phyloP scores from a whole-genome alignment of 2,113 vertebrate species.

The Columbina picui region DNA sequence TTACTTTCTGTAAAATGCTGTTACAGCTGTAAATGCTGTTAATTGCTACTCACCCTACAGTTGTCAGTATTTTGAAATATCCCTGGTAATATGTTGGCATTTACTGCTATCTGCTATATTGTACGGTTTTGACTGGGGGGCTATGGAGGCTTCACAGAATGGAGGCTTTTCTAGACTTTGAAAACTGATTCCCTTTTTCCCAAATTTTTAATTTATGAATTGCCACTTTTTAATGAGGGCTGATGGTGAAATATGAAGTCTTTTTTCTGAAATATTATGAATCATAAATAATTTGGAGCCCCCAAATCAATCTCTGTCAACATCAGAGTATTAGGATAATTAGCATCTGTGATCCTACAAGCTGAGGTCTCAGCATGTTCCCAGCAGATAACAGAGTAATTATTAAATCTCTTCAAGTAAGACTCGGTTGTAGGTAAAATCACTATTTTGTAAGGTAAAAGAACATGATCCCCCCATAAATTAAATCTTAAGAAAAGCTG shows the following conservation, averaged over 20 bases:
- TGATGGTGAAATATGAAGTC: background rate
- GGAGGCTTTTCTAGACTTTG: background rate
- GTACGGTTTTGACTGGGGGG: background rate
- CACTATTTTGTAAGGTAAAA: background rate
- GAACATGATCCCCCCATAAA: background rate
- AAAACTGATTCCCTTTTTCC: background rate
- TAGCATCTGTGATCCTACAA: background rate
- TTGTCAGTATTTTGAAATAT: background rate
- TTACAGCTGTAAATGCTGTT: background rate
- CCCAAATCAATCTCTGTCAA: background rate
- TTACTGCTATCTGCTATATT: background rate
- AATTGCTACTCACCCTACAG: background rate
- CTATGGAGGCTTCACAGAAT: background rate
- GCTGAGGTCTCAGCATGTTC: background rate
- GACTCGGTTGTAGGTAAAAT: background rate
- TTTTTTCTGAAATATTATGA: background rate
- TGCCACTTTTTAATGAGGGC: background rate
- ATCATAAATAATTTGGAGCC: slow-evolving; percentile 1
- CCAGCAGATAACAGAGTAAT: background rate
- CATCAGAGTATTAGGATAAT: background rate
- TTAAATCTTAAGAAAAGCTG: background rate
- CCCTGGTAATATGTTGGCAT: background rate
- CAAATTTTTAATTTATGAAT: background rate
- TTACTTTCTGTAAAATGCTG: background rate
- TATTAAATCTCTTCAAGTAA: background rate